Evolutionary conservation across 2,888 invertebrate species (phyloP).

Genomic region (Rosalia funebris): DNA sequence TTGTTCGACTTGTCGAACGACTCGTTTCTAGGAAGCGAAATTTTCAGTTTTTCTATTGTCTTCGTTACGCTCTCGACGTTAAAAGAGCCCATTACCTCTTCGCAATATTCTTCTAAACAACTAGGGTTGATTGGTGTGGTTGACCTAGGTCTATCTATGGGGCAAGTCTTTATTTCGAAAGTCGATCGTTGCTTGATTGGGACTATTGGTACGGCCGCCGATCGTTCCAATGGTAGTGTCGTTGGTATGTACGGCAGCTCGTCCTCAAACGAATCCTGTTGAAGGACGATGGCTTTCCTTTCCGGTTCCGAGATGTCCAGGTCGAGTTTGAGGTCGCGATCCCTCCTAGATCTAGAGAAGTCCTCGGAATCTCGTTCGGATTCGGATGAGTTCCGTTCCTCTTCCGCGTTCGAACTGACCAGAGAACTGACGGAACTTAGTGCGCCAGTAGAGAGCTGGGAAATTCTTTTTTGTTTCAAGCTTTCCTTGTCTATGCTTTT

Average conservation of each 20-base stretch:
- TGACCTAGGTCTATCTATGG: slow-evolving; percentile 79
- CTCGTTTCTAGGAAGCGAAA: slow-evolving; percentile 69
- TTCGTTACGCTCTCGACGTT: slow-evolving; percentile 54
- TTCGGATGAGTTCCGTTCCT: slow-evolving; percentile 71
- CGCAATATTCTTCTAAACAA: slow-evolving; percentile 77
- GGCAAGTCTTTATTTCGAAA: slow-evolving; percentile 73
- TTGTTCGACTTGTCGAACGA: slow-evolving; percentile 54
- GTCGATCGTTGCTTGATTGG: slow-evolving; percentile 78
- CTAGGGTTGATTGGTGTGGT: slow-evolving; percentile 79
- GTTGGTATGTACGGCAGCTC: slow-evolving; percentile 90
- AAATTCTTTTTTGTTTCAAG: slow-evolving; percentile 38
- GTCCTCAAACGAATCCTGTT: slow-evolving; percentile 84
- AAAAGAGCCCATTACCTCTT: slow-evolving; percentile 58
- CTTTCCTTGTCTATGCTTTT: slow-evolving; percentile 17
- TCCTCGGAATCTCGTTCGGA: slow-evolving; percentile 77
- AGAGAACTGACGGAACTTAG: slow-evolving; percentile 42
- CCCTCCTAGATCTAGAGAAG: slow-evolving; percentile 57
- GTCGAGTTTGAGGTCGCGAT: slow-evolving; percentile 59
- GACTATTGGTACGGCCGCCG: slow-evolving; percentile 82
- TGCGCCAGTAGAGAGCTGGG: slow-evolving; percentile 32
- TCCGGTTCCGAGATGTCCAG: slow-evolving; percentile 74
- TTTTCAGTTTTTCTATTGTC: slow-evolving; percentile 74
- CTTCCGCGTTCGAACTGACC: slow-evolving; percentile 56
- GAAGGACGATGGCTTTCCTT: slow-evolving; percentile 78
- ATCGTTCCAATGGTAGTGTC: slow-evolving; percentile 86